A percentile compares a stretch with the other conserved stretches of the same genome.
phyloP scores from a whole-genome alignment of 2,113 vertebrate genomes.

The Alosa alosa region DNA sequence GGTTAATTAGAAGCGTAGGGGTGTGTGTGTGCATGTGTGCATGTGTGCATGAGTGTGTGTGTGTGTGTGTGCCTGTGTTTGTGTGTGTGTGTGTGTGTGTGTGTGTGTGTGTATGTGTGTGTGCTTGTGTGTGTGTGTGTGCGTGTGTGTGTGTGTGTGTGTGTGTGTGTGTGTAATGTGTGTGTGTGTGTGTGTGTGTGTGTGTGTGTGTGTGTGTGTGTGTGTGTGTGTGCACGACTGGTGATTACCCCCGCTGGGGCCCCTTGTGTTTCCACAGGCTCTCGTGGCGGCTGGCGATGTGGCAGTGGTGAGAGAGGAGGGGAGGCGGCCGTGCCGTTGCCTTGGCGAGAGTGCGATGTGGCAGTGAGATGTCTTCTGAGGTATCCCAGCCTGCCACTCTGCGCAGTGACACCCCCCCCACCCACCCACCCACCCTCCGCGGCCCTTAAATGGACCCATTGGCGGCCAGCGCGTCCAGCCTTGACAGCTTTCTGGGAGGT shows the following conservation, averaged over 20 bases:
- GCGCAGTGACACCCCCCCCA: not conserved
- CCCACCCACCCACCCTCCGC: not conserved
- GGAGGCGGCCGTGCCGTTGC: too few relatives aligned
- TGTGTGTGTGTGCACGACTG: conserved; percentile 12
- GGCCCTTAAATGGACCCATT: conserved; percentile 43
- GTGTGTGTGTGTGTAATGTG: not conserved
- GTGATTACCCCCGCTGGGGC: not conserved
- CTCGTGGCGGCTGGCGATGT: conserved; percentile 26
- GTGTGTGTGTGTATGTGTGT: too few relatives aligned
- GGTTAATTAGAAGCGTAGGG: not conserved
- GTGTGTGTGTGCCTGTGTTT: not conserved
- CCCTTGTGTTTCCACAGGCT: conserved; percentile 36
- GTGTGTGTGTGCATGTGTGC: not conserved
- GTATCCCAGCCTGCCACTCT: not conserved
- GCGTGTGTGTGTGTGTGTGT: conserved; percentile 7
- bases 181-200: not conserved
- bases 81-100: not conserved
- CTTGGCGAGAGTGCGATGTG: not conserved
- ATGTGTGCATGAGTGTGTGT: not conserved
- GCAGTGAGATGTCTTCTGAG: not conserved
- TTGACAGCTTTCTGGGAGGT: conserved; percentile 44
- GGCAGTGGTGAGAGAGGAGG: conserved; percentile 31
- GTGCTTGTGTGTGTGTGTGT: not conserved
- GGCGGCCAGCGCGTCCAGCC: conserved; percentile 26
- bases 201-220: not conserved